Conservation (phyloP, 2,888 invertebrate species). For the Dryomyza anilis region DNA sequence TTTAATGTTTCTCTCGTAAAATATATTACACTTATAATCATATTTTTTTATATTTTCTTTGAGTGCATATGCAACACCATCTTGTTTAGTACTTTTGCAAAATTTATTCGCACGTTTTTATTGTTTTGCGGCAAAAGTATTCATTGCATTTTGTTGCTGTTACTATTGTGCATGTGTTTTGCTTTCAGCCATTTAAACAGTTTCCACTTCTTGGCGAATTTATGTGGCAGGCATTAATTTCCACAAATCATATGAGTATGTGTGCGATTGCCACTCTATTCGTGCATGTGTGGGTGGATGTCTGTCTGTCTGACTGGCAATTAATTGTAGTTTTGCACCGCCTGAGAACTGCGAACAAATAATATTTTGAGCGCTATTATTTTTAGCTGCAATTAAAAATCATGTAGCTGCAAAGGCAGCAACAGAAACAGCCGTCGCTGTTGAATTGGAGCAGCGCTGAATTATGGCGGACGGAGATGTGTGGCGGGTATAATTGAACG, state of each 20-base stretch:
- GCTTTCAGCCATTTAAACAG: neutral
- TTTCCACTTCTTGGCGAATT: neutral
- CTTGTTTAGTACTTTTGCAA: neutral
- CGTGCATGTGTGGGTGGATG: neutral
- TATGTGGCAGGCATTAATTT: neutral
- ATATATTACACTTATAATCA: neutral
- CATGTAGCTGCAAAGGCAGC: neutral
- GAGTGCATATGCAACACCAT: neutral
- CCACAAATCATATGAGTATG: neutral
- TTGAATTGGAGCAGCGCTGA: too few species aligned
- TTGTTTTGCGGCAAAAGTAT: constrained; percentile 11
- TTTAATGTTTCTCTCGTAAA: constrained; percentile 8
- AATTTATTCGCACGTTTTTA: neutral
- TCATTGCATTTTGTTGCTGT: neutral
- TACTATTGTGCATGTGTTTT: neutral
- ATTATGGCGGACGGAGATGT: too few species aligned
- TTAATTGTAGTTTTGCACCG: neutral
- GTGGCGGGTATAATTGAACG: too few species aligned
- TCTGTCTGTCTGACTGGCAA: neutral
- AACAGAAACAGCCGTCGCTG: neutral
- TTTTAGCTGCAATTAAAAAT: neutral
- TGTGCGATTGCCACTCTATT: neutral
- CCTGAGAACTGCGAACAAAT: neutral
- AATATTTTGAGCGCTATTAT: neutral
- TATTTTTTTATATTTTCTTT: neutral